phyloP scores from a whole-genome alignment of 2,113 vertebrate species.

The Oceanites oceanicus region DNA sequence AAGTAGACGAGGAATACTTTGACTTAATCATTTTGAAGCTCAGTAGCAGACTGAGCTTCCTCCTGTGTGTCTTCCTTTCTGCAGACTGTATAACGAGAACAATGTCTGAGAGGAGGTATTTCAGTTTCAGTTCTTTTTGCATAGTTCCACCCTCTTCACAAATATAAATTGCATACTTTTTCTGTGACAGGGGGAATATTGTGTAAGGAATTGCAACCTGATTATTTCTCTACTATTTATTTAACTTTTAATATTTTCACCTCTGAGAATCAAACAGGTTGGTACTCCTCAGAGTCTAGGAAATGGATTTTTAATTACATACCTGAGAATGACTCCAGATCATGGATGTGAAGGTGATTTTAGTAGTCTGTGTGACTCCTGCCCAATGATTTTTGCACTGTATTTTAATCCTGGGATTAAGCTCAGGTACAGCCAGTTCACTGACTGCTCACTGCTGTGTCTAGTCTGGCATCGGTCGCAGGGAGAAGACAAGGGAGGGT shows the following conservation, averaged over 20 bases:
- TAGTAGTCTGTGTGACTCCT: neutral
- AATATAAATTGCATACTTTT: neutral
- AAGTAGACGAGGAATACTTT: neutral
- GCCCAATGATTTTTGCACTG: neutral
- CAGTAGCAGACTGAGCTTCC: neutral
- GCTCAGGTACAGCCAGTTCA: neutral
- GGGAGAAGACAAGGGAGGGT: neutral
- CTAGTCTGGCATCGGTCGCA: neutral
- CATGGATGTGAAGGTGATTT: neutral
- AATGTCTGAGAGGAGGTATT: neutral
- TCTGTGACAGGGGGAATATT: neutral
- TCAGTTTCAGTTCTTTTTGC: neutral
- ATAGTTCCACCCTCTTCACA: neutral
- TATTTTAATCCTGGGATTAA: neutral
- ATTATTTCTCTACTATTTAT: conserved; percentile 5
- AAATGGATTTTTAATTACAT: conserved; percentile 41
- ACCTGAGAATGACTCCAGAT: neutral
- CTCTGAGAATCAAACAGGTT: neutral
- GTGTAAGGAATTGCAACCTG: neutral
- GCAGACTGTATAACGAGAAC: neutral
- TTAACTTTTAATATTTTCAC: neutral
- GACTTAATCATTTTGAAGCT: neutral
- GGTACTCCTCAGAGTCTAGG: neutral
- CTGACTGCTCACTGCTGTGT: neutral
- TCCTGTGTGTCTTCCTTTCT: neutral